These are phyloP conservation scores for Diorhabda carinulata DNA, from an alignment of 1,140 invertebrate species.

Conservation along the genomic window DNA sequence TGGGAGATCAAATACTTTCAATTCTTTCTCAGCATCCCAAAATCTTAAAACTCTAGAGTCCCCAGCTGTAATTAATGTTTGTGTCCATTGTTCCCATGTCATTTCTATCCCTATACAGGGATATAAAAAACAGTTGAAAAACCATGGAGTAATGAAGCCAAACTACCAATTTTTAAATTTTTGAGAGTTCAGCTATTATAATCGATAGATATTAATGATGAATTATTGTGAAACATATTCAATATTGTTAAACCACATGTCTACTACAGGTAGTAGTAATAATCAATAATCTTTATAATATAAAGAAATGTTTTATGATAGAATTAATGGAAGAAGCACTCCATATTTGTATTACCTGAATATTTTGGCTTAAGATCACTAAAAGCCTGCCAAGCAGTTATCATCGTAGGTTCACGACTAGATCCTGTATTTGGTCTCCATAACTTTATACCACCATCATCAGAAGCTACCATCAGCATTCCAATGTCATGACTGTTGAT, in stretches of 20 bases:
- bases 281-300: too few relatives aligned
- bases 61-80: slow-evolving; percentile 69
- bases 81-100: slow-evolving; percentile 74
- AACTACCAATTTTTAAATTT: too few relatives aligned
- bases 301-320: too few relatives aligned
- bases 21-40: slow-evolving; percentile 84
- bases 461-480: slow-evolving; percentile 67
- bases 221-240: too few relatives aligned
- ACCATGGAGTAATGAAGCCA: too few relatives aligned
- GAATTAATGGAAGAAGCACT: too few relatives aligned
- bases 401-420: slow-evolving; percentile 58
- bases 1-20: slow-evolving; percentile 72
- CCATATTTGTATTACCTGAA: slow-evolving; percentile 1
- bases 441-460: slow-evolving; percentile 74
- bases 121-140: not conserved
- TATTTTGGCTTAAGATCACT: slow-evolving; percentile 56
- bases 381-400: slow-evolving; percentile 80
- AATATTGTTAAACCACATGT: too few relatives aligned
- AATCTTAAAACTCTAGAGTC: slow-evolving; percentile 70
- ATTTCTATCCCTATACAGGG: slow-evolving; percentile 50
- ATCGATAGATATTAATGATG: too few relatives aligned
- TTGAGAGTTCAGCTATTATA: too few relatives aligned
- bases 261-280: too few relatives aligned
- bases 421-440: slow-evolving; percentile 54
- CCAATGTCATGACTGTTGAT: slow-evolving; percentile 83